phyloP scores from a whole-genome alignment of 2,113 vertebrate species.

The Festucalex cinctus region DNA sequence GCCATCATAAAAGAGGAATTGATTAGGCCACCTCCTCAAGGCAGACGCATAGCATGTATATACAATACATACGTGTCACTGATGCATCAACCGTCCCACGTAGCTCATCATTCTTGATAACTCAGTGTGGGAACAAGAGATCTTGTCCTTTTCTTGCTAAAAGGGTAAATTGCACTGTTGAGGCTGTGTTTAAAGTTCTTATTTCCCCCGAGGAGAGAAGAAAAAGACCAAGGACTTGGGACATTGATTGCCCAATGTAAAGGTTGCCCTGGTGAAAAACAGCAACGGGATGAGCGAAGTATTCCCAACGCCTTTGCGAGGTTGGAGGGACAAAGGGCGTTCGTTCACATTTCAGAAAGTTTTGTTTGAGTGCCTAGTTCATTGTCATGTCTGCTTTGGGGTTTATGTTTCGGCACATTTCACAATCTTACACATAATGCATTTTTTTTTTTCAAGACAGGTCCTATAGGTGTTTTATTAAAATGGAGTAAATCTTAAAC shows the following conservation, averaged over 20 bases:
- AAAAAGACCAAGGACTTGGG: conserved; percentile 62
- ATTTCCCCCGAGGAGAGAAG: conserved; percentile 63
- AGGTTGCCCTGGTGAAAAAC: conserved; percentile 59
- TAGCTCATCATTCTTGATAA: neutral
- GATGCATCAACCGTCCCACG: neutral
- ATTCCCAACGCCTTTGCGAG: conserved; percentile 28
- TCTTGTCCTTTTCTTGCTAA: conserved; percentile 63
- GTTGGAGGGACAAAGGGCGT: neutral
- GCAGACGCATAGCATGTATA: conserved; percentile 23
- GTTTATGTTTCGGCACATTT: too few relatives aligned
- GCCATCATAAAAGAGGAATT: conserved; percentile 71
- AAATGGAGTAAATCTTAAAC: too few relatives aligned
- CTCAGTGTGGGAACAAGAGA: conserved; percentile 66
- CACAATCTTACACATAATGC: too few relatives aligned
- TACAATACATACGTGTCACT: conserved; percentile 10
- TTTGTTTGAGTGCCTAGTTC: too few relatives aligned
- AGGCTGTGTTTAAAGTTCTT: conserved; percentile 65
- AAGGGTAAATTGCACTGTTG: conserved; percentile 61
- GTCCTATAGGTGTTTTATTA: too few relatives aligned
- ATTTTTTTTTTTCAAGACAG: too few relatives aligned
- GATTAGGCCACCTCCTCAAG: conserved; percentile 57
- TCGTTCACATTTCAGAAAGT: too few relatives aligned
- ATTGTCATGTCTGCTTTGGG: too few relatives aligned
- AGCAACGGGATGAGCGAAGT: conserved; percentile 55
- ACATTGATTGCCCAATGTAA: conserved; percentile 67